Percentiles rank a stretch among this genome's conserved stretches.
phyloP scores from a whole-genome alignment of 2,797 vertebrate genomes.

The Sebastes hubbsi region DNA sequence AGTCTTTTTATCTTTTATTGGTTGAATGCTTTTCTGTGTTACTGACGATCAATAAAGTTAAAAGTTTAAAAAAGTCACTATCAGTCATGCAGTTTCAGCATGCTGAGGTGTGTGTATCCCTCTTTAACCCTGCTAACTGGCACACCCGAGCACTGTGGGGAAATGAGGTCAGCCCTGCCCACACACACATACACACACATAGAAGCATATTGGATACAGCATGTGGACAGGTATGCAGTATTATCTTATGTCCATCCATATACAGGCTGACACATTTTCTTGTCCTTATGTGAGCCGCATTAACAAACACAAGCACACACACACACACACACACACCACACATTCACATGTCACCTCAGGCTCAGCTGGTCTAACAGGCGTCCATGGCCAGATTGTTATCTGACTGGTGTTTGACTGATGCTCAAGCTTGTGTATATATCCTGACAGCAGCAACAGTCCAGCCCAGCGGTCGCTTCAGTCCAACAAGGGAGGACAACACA shows the following conservation, averaged over 20 bases:
- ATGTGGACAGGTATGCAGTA: neutral
- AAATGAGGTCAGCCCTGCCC: neutral
- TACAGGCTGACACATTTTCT: neutral
- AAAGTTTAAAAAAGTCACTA: neutral
- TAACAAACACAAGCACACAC: neutral
- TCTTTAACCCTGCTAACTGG: neutral
- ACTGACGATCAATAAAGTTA: neutral
- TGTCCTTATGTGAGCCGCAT: neutral
- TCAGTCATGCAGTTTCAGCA: neutral
- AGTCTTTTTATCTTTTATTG: neutral
- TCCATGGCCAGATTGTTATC: neutral
- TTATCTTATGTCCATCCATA: neutral
- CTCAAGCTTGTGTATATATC: conserved; percentile 18
- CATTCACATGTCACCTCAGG: neutral
- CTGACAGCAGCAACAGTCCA: neutral
- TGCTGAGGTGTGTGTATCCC: neutral
- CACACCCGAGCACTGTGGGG: neutral
- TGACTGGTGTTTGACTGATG: neutral
- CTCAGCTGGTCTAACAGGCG: neutral
- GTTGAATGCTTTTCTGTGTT: neutral
- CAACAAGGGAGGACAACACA: neutral
- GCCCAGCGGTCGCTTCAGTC: neutral
- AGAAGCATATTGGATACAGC: neutral
- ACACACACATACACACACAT: neutral
- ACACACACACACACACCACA: neutral